phyloP scores from a whole-genome alignment of 1,140 invertebrate genomes.

The Yoshiicerus persimilis region DNA sequence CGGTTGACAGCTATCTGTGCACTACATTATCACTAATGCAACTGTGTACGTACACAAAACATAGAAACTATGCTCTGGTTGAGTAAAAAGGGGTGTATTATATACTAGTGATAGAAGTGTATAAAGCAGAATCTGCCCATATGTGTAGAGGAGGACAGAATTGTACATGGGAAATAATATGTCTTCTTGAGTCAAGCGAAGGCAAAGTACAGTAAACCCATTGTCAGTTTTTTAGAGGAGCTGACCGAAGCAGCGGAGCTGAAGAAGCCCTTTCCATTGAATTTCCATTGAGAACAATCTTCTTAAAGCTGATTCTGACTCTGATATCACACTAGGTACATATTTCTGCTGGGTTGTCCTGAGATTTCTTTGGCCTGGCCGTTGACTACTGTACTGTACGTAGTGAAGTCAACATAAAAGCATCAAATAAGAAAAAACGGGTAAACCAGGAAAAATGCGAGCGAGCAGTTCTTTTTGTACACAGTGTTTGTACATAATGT shows the following conservation, averaged over 20 bases:
- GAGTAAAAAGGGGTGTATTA: too few species aligned
- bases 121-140: too few species aligned
- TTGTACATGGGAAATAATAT: background rate
- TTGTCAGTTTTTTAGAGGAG: background rate
- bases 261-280: background rate
- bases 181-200: background rate
- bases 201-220: background rate
- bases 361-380: too few species aligned
- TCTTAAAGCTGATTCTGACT: background rate
- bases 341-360: too few species aligned
- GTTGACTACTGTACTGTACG: too few species aligned
- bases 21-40: background rate
- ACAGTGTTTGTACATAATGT: conserved; percentile 7
- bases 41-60: background rate
- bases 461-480: background rate
- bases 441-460: background rate
- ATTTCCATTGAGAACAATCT: background rate
- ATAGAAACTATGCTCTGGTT: too few species aligned
- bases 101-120: too few species aligned
- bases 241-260: background rate
- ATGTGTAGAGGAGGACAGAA: background rate
- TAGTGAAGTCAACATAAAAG: background rate
- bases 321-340: background rate
- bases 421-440: background rate
- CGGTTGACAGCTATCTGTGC: background rate